Conservation (phyloP, 2,797 vertebrate genomes). For the Enteromius treurensis region DNA sequence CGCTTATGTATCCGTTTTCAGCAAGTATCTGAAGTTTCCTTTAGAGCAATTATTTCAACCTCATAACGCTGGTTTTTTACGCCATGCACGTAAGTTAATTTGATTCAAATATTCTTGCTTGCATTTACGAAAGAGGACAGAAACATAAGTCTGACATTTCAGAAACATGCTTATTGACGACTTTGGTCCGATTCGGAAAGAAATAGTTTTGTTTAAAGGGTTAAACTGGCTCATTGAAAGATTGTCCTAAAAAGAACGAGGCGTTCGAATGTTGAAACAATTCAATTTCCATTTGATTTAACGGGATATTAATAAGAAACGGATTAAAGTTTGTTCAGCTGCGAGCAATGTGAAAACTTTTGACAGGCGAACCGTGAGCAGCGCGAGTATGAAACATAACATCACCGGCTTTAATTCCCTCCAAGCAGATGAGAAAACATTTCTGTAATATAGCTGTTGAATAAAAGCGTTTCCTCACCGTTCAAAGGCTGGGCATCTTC, state of each 20-base stretch:
- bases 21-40: neutral
- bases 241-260: neutral
- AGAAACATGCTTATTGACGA: neutral
- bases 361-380: neutral
- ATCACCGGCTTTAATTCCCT: conserved; percentile 3
- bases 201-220: neutral
- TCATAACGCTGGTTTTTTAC: neutral
- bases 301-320: neutral
- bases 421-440: neutral
- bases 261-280: neutral
- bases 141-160: neutral
- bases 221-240: neutral
- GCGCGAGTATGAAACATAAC: neutral
- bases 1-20: neutral
- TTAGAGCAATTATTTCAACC: neutral
- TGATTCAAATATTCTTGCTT: neutral
- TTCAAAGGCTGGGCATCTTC: neutral
- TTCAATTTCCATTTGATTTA: neutral
- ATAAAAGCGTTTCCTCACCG: conserved; percentile 6
- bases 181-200: neutral
- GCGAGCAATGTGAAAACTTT: neutral
- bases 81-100: neutral
- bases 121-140: neutral
- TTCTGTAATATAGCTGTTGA: neutral
- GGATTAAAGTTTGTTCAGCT: neutral